phyloP scores from a whole-genome alignment of 2,888 invertebrate genomes.

The Athalia rosae region DNA sequence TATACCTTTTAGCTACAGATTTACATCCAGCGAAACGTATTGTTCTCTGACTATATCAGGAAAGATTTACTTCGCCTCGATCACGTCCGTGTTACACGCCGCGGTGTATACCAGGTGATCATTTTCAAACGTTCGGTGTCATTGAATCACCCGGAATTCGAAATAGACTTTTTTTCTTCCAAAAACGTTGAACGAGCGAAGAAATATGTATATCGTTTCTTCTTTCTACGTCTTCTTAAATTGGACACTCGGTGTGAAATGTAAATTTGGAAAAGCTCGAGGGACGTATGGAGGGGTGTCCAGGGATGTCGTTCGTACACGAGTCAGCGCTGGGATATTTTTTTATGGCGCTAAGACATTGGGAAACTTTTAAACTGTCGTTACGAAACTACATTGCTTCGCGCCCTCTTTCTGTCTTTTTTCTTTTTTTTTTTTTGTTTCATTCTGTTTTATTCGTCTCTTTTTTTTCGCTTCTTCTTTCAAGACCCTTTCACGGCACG shows the following conservation, averaged over 20 bases:
- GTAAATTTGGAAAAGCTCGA: conserved; percentile 18
- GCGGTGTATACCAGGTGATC: not conserved
- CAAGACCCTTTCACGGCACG: no score
- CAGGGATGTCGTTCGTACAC: conserved; percentile 16
- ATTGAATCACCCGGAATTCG: no score
- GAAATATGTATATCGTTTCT: not conserved
- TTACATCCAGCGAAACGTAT: not conserved
- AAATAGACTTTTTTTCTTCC: not conserved
- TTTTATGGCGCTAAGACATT: conserved; percentile 51
- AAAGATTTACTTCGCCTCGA: conserved; percentile 4
- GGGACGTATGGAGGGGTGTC: not conserved
- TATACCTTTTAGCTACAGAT: not conserved
- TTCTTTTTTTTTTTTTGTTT: conserved; percentile 34
- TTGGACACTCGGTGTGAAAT: conserved; percentile 15
- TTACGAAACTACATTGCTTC: conserved; percentile 54
- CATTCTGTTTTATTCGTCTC: conserved; percentile 32
- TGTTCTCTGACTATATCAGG: conserved; percentile 4
- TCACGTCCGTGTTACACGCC: not conserved
- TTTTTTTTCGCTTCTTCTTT: not conserved
- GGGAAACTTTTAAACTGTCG: conserved; percentile 63
- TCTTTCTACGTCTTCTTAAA: not conserved
- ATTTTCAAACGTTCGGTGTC: no score
- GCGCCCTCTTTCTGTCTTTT: conserved; percentile 15
- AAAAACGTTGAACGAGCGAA: not conserved
- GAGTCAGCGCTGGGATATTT: conserved; percentile 29